Base-by-base conservation (phyloP, 2,797 vertebrate genomes). In the Macropodus opercularis region DNA sequence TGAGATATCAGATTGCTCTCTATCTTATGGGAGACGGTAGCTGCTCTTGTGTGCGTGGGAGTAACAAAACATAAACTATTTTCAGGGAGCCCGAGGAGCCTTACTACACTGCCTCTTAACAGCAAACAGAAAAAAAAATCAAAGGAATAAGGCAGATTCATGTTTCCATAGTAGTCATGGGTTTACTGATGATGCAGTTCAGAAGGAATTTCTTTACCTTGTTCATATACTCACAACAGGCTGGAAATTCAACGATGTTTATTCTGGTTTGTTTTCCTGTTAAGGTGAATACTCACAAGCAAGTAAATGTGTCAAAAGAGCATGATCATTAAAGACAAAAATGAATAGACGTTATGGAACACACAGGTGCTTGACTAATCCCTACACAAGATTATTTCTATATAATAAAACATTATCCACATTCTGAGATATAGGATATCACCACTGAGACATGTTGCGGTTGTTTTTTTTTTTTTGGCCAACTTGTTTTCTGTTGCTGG, bases 51-150 rank as follows among this genome's bases (percentile, higher is more conserved):
- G 80, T 83, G 72, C 19, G 80, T 80, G 75, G 78, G 84, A 85
- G 84, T 67, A 79, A 85, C 77, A 87, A 81, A 86, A 88, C 87
- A 83, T 77, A 80, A 88, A 89, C 71, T 87, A 82, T 85, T 87
- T 85, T 75, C 63, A 76, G 81, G 80, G 75, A 81, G 74, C 56
- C 68, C 51, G 74, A 69, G 73, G 72, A 76, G 77, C 74, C 65
- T 44, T 61, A 73, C 77, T 61, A 79, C 75, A 68, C 72, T 8
- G 71, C 75, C 76, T 81, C 80, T 81, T 77, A 84, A 84, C 74
- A 75, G 60, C 63, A 67, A 84, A 84, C 29, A 72, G 51, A 72
- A 64, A 69, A 63, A 72, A 64, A 69, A 63, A 78, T 75, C 72
- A 76, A 81, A 75, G 64, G 72, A 63, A 68, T 55, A 64, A 80